A percentile compares a stretch with the other conserved stretches of the same genome.
These are phyloP conservation scores for Cheirogaleus medius DNA, from an alignment of 2,113 vertebrate species.

Conservation along the genomic window DNA sequence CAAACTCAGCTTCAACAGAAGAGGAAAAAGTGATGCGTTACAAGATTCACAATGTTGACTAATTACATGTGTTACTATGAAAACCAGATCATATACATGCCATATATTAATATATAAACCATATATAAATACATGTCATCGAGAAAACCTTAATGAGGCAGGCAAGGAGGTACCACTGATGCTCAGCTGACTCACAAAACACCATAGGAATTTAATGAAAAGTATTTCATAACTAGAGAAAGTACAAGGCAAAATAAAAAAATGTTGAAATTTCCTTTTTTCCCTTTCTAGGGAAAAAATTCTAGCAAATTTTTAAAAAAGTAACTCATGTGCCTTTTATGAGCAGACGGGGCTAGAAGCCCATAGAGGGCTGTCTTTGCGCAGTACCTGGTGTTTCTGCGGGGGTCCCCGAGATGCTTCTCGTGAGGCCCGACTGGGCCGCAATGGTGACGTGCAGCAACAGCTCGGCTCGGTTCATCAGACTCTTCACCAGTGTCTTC, in stretches of 20 bases:
- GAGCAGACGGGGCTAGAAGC: not conserved
- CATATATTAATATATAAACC: not conserved
- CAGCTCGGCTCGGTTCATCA: constrained; percentile 97
- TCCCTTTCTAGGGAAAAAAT: not conserved
- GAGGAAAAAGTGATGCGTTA: not conserved
- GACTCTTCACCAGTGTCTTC: constrained; percentile 93
- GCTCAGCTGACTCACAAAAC: not conserved
- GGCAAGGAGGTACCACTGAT: not conserved
- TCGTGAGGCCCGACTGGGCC: constrained; percentile 92
- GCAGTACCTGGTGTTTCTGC: constrained; percentile 93
- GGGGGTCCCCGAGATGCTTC: constrained; percentile 93
- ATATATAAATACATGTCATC: not conserved
- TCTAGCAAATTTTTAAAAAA: not conserved
- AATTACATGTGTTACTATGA: not conserved
- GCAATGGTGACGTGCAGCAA: constrained; percentile 97
- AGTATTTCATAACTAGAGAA: not conserved
- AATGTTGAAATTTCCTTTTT: not conserved
- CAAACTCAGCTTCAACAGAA: not conserved
- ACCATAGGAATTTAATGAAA: not conserved
- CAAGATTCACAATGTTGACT: not conserved
- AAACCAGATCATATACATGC: not conserved
- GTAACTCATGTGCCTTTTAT: not conserved
- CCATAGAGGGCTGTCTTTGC: not conserved
- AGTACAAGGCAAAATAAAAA: not conserved
- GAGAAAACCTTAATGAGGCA: not conserved